Evolutionary conservation across 2,888 invertebrate species (phyloP).

Genomic region (Prosapia bicincta): DNA sequence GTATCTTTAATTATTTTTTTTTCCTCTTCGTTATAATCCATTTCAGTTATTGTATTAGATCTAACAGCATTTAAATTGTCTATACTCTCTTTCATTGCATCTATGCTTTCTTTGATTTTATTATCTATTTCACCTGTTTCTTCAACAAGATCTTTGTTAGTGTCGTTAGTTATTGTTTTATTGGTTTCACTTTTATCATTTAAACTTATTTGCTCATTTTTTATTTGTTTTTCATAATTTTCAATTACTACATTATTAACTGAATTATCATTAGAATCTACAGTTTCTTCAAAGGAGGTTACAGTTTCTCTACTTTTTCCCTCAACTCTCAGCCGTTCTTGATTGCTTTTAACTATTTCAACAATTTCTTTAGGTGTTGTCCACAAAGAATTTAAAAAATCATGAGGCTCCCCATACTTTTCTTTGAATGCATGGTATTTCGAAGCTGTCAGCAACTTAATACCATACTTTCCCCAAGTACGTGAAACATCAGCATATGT

Average conservation of each 20-base stretch:
- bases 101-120: background rate
- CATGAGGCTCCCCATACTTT: background rate
- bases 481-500: background rate
- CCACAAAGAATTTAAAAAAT: background rate
- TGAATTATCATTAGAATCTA: background rate
- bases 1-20: background rate
- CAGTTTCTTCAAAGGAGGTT: background rate
- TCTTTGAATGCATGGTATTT: background rate
- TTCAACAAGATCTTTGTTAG: background rate
- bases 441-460: background rate
- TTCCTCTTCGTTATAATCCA: background rate
- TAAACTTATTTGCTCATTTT: background rate
- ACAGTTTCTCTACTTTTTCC: background rate
- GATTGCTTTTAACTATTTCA: background rate
- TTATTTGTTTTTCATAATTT: background rate
- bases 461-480: background rate
- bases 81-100: background rate
- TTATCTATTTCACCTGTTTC: background rate
- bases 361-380: background rate
- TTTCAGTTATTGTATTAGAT: background rate
- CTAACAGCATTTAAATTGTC: background rate
- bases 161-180: background rate
- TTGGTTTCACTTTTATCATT: too few relatives aligned
- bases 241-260: background rate
- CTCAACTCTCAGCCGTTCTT: background rate